Evolutionary conservation across 1,140 invertebrate genomes (phyloP).

Genomic region (Drosophila sucinea): DNA sequence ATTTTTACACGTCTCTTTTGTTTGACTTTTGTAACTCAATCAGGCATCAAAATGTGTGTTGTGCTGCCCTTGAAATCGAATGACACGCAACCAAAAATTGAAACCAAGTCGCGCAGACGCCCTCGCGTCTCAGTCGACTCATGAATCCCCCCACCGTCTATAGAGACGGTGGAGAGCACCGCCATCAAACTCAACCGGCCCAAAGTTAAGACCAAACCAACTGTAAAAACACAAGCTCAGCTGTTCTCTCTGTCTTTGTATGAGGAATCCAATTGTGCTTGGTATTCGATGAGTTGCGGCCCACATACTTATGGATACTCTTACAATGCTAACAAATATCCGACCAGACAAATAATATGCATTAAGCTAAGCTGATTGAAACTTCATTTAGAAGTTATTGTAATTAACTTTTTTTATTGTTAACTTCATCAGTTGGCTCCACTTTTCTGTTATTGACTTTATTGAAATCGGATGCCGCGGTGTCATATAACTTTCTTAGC

Average conservation of each 20-base stretch:
- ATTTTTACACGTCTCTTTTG: constrained; percentile 2
- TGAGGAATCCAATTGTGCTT: constrained; percentile 34
- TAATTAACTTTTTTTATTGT: no score
- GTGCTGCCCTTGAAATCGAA: constrained; percentile 68
- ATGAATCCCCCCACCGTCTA: not conserved
- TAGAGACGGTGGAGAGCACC: no score
- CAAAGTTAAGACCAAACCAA: constrained; percentile 40
- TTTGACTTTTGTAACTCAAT: constrained; percentile 69
- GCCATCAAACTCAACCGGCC: constrained; percentile 16
- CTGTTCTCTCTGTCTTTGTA: constrained; percentile 25
- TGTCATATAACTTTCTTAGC: no score
- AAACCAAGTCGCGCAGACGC: constrained; percentile 32
- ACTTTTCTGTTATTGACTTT: no score
- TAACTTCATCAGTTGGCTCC: no score
- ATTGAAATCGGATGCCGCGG: no score
- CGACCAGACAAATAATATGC: no score
- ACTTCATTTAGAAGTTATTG: no score
- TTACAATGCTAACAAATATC: not conserved
- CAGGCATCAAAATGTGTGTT: constrained; percentile 70
- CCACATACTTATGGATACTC: constrained; percentile 2
- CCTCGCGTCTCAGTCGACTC: constrained; percentile 23
- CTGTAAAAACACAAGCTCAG: constrained; percentile 63
- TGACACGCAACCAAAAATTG: constrained; percentile 56
- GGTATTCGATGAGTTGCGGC: not conserved
- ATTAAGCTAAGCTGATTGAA: no score